Evolutionary conservation across 2,113 vertebrate genomes (phyloP).

Genomic region (Eudyptes chrysolophus): DNA sequence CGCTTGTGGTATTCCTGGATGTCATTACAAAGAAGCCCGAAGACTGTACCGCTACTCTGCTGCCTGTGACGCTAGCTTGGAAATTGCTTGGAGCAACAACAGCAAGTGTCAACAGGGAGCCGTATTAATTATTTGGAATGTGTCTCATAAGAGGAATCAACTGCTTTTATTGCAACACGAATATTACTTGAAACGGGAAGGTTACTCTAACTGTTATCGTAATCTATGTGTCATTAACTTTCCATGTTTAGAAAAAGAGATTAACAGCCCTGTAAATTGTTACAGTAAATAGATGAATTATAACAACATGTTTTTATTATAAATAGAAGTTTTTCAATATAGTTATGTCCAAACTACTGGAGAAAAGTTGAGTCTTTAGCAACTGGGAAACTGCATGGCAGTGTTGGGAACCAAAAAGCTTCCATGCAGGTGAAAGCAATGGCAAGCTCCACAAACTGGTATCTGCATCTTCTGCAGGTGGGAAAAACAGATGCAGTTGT

Average conservation of each 20-base stretch:
- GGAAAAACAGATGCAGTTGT: background rate
- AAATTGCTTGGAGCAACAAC: slow-evolving; percentile 70
- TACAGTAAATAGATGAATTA: slow-evolving; percentile 68
- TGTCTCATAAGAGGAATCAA: slow-evolving; percentile 78
- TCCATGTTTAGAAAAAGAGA: slow-evolving; percentile 74
- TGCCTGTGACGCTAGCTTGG: slow-evolving; percentile 30
- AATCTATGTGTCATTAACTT: slow-evolving; percentile 81
- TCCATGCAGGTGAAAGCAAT: background rate
- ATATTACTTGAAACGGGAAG: slow-evolving; percentile 77
- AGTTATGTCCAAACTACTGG: background rate
- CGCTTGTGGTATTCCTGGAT: slow-evolving; percentile 53
- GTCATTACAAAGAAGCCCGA: slow-evolving; percentile 53
- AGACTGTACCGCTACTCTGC: slow-evolving; percentile 3
- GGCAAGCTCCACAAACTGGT: background rate
- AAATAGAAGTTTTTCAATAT: background rate
- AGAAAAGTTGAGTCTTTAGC: background rate
- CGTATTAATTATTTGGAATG: slow-evolving; percentile 84
- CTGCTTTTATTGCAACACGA: slow-evolving; percentile 73
- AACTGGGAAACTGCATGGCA: background rate
- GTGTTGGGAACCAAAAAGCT: background rate
- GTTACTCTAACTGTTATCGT: slow-evolving; percentile 74
- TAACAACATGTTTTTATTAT: slow-evolving; percentile 45
- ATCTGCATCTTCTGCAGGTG: background rate
- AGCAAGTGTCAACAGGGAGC: slow-evolving; percentile 74
- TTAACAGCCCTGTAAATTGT: slow-evolving; percentile 73